Conservation (phyloP, 1,140 invertebrate genomes). For the Lethrus apterus region DNA sequence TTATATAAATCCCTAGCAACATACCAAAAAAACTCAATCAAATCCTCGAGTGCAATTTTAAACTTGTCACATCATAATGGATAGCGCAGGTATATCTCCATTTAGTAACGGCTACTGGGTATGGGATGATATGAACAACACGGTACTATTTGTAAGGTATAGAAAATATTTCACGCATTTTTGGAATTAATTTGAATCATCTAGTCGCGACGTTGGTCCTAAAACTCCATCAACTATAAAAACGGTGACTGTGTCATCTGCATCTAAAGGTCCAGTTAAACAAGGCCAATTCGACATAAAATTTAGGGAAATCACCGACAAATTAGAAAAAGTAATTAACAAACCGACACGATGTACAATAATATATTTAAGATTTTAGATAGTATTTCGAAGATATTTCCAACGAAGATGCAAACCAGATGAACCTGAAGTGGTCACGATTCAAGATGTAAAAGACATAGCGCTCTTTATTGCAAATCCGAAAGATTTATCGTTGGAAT, state of each 20-base stretch:
- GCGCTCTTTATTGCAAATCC: constrained; percentile 50
- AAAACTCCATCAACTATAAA: constrained; percentile 9
- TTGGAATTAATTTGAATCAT: constrained; percentile 6
- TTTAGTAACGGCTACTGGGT: constrained; percentile 28
- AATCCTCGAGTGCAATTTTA: neutral
- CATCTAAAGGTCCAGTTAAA: neutral
- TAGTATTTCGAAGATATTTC: constrained; percentile 49
- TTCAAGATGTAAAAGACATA: constrained; percentile 60
- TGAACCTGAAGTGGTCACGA: constrained; percentile 48
- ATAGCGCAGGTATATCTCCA: neutral
- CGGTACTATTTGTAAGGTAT: constrained; percentile 20
- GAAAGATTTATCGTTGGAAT: constrained; percentile 46
- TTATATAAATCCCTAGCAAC: too few species aligned
- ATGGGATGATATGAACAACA: constrained; percentile 23
- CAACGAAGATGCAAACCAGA: constrained; percentile 47
- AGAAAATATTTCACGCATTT: neutral
- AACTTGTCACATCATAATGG: constrained; percentile 4
- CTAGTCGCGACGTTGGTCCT: constrained; percentile 6
- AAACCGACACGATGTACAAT: neutral
- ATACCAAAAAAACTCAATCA: neutral
- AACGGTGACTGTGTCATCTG: neutral
- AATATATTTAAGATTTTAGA: constrained; percentile 37
- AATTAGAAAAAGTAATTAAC: constrained; percentile 15
- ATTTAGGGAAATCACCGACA: constrained; percentile 14
- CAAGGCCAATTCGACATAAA: constrained; percentile 10